These are phyloP conservation scores for Drosophila watanabei DNA, from an alignment of 1,140 invertebrate species.

Conservation along the genomic window DNA sequence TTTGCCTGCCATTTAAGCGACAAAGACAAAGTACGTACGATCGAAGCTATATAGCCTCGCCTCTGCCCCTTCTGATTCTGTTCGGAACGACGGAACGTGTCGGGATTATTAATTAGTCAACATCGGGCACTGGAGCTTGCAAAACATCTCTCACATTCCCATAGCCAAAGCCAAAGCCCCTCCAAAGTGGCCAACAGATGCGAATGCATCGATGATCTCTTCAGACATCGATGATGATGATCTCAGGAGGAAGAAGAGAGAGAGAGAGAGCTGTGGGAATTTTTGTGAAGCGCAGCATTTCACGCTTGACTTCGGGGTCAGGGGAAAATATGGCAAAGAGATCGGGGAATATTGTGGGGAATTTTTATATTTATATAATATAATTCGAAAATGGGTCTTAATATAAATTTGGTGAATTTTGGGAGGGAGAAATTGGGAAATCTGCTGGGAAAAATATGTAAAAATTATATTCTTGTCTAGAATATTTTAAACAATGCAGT, in stretches of 20 bases:
- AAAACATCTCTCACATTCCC: conserved; percentile 49
- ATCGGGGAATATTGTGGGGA: background rate
- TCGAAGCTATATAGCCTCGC: background rate
- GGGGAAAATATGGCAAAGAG: background rate
- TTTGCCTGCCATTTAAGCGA: conserved; percentile 74
- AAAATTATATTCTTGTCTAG: too few species aligned
- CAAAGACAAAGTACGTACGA: conserved; percentile 69
- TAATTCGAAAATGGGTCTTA: background rate
- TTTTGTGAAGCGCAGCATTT: background rate
- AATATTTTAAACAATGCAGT: too few species aligned
- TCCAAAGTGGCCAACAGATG: conserved; percentile 11
- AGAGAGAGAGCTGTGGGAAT: conserved; percentile 19
- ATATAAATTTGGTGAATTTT: too few species aligned
- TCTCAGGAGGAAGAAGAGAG: conserved; percentile 15
- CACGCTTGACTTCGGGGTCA: conserved; percentile 18
- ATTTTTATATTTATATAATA: background rate
- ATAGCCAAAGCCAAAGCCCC: conserved; percentile 8
- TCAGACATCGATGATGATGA: conserved; percentile 35
- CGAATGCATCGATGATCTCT: conserved; percentile 18
- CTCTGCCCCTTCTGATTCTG: conserved; percentile 2
- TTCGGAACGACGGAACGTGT: conserved; percentile 53
- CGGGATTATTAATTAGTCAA: conserved; percentile 72
- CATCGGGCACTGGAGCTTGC: conserved; percentile 30
- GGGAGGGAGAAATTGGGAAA: background rate
- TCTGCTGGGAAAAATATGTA: background rate